Base-by-base conservation (phyloP, 2,797 vertebrate genomes). In the Manis pentadactyla region DNA sequence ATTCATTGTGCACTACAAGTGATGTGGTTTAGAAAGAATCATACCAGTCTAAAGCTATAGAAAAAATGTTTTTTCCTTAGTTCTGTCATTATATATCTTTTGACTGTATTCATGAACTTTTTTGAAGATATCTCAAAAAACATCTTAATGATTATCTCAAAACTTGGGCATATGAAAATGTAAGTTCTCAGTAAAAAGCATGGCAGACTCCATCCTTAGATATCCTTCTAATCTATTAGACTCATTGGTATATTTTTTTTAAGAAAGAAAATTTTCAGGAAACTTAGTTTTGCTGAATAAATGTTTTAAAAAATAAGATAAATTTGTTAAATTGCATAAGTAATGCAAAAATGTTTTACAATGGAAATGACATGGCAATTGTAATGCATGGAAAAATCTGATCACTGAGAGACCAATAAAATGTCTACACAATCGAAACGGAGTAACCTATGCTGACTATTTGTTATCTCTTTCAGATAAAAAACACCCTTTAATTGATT, bases 121-220 rank as follows among this genome's bases (percentile, higher is more conserved):
- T 10, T 69, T 21, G 59, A 46, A 23, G 1, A 42, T 55, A 27
- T 42, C 75, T 53, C 29, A 34, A 53, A n/a, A n/a, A 75, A 73
- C 5, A 29, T 15, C 31, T n/a, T 19, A 75, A n/a, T 0, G 1
- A 75, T n/a, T 21, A 18, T 39, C 21, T 63, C 27, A 78, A 57
- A 73, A 27, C 18, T 23, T 8, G 4, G 14, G 2, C 19, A 29
- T 10, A 15, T 21, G 23, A n/a, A 77, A 75, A 68, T 13, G 0
- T 21, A 63, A 79, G 3, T 57, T 23, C 18, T 78, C 11, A 71
- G 14, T 14, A 46, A 23, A 68, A 75, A 15, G 11, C n/a, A 11
- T 13, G 37, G 17, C 7, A 71, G 6, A 14, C 23, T 2, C 7
- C 15, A 34, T 2, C 5, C 12, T 11, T 10, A 53, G 12, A 0